Conservation (phyloP, 2,113 vertebrate genomes). For the Progne subis region DNA sequence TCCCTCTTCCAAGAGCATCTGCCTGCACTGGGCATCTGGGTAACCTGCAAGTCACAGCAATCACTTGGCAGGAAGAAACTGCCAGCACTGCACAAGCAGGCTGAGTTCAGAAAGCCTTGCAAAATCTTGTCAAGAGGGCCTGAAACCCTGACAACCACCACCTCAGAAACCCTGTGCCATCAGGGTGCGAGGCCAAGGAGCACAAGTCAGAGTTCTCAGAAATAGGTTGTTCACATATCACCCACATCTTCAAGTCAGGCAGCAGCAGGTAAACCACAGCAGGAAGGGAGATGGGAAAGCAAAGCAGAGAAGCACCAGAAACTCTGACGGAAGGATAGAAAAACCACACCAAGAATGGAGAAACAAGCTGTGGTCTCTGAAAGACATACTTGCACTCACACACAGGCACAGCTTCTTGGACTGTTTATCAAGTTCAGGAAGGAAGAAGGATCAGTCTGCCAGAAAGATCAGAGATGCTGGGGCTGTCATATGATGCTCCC, state of each 20-base stretch:
- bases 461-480: conserved; percentile 58
- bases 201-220: neutral
- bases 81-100: neutral
- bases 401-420: neutral
- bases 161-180: neutral
- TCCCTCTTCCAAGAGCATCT: neutral
- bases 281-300: neutral
- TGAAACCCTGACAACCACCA: neutral
- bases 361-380: neutral
- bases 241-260: neutral
- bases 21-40: neutral
- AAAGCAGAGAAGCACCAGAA: neutral
- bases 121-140: neutral
- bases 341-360: conserved; percentile 18
- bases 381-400: neutral
- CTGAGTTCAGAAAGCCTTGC: neutral
- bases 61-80: neutral
- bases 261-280: neutral
- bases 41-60: neutral
- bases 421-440: conserved; percentile 68
- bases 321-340: neutral
- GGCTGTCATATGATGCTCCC: conserved; percentile 39
- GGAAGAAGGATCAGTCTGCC: conserved; percentile 56
- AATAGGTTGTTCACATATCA: neutral
- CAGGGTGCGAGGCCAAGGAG: accelerated